Evolutionary conservation across 1,140 invertebrate species (phyloP).

Genomic region (Diabrotica undecimpunctata): DNA sequence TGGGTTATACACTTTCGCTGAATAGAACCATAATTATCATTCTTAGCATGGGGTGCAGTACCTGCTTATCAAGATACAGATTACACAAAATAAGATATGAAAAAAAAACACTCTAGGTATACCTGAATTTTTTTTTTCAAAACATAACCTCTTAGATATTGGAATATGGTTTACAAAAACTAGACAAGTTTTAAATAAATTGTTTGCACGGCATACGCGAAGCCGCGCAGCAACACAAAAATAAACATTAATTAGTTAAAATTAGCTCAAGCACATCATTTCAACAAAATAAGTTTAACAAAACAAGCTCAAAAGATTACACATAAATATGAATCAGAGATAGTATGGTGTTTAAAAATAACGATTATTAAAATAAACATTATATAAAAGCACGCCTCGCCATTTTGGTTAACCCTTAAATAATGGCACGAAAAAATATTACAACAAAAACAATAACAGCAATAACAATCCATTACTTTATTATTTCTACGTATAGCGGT

Average conservation of each 20-base stretch:
- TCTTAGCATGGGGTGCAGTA: constrained; percentile 24
- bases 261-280: constrained; percentile 20
- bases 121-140: constrained; percentile 12
- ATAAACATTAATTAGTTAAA: constrained; percentile 26
- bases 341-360: constrained; percentile 20
- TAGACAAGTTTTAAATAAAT: constrained; percentile 15
- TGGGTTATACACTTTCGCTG: too few relatives aligned
- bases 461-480: constrained; percentile 22
- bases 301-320: constrained; percentile 6
- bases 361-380: constrained; percentile 35
- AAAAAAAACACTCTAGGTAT: neutral
- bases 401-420: constrained; percentile 45
- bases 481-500: too few relatives aligned
- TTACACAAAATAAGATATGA: neutral
- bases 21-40: neutral
- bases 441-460: constrained; percentile 37
- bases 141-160: constrained; percentile 35
- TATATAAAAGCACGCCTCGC: constrained; percentile 41
- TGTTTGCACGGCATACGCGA: constrained; percentile 13
- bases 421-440: constrained; percentile 40
- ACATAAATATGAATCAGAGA: neutral
- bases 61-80: too few relatives aligned
- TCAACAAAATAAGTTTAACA: constrained; percentile 20
- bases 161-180: constrained; percentile 14
- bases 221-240: constrained; percentile 22